phyloP scores from a whole-genome alignment of 2,113 vertebrate genomes.

The Zosterops lateralis region DNA sequence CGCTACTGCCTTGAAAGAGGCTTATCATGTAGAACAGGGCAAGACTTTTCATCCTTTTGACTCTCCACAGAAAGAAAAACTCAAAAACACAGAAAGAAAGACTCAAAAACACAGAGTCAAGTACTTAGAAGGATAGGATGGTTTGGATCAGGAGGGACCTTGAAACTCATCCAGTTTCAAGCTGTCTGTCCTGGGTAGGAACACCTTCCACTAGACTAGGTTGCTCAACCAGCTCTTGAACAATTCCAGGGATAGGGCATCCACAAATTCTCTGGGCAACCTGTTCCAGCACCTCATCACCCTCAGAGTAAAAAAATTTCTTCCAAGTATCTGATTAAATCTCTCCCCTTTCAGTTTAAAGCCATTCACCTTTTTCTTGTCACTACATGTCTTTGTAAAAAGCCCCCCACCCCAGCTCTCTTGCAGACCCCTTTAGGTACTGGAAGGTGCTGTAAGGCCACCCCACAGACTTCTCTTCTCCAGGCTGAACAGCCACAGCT shows the following conservation, averaged over 20 bases:
- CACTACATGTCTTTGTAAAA: neutral
- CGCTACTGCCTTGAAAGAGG: neutral
- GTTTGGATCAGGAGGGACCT: neutral
- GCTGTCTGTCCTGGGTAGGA: accelerated
- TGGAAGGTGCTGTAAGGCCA: neutral
- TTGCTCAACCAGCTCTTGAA: neutral
- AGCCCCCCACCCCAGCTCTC: neutral
- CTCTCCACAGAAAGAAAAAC: neutral
- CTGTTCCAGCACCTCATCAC: neutral
- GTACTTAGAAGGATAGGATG: neutral
- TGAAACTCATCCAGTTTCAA: neutral
- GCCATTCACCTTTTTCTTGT: neutral
- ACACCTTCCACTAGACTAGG: neutral
- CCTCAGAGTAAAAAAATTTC: neutral
- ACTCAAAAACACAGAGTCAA: neutral
- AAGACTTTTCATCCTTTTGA: neutral
- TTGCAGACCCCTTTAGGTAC: neutral
- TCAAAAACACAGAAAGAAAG: too few species aligned
- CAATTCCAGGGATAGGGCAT: neutral
- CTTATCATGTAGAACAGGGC: neutral
- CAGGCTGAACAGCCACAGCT: neutral
- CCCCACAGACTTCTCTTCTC: neutral
- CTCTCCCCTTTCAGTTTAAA: neutral
- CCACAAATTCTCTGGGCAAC: neutral
- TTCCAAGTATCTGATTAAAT: neutral